phyloP scores from a whole-genome alignment of 2,888 invertebrate genomes.

The Vesta saturnalis region DNA sequence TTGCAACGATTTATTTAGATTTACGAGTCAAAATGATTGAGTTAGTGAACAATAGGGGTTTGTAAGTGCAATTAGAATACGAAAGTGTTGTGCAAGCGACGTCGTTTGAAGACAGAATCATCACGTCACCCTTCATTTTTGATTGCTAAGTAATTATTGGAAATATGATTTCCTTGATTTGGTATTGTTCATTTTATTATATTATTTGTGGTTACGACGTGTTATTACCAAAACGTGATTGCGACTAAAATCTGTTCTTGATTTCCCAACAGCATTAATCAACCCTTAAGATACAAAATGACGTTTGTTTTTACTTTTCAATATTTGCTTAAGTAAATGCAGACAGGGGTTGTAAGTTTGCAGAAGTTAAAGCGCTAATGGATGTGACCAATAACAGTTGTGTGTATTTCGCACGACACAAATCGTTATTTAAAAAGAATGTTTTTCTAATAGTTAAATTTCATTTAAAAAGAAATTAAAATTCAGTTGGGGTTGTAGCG shows the following conservation, averaged over 20 bases:
- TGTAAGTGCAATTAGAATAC: conserved; percentile 44
- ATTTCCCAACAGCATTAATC: background rate
- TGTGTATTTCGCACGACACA: conserved; percentile 29
- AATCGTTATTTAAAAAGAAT: conserved; percentile 14
- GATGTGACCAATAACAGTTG: conserved; percentile 38
- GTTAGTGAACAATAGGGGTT: conserved; percentile 37
- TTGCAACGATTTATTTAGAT: background rate
- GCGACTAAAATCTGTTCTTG: conserved; percentile 11
- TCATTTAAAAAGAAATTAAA: conserved; percentile 11
- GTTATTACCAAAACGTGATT: conserved; percentile 17
- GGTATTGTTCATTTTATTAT: conserved; percentile 49
- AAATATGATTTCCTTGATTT: conserved; percentile 51
- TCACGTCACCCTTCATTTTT: conserved; percentile 37
- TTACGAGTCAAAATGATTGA: conserved; percentile 37
- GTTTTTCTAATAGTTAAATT: conserved; percentile 12
- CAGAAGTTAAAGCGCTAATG: conserved; percentile 43
- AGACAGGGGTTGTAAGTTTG: background rate
- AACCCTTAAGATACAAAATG: background rate
- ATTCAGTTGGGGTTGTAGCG: conserved; percentile 12
- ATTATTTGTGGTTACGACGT: conserved; percentile 41
- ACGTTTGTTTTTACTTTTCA: conserved; percentile 27
- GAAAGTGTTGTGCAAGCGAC: conserved; percentile 28
- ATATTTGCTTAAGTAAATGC: conserved; percentile 31
- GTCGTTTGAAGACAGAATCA: conserved; percentile 29
- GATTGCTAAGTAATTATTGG: conserved; percentile 44